A percentile compares a stretch with the other conserved stretches of the same genome.
These are phyloP conservation scores for Pampus argenteus DNA, from an alignment of 2,797 vertebrate genomes.

Conservation along the genomic window DNA sequence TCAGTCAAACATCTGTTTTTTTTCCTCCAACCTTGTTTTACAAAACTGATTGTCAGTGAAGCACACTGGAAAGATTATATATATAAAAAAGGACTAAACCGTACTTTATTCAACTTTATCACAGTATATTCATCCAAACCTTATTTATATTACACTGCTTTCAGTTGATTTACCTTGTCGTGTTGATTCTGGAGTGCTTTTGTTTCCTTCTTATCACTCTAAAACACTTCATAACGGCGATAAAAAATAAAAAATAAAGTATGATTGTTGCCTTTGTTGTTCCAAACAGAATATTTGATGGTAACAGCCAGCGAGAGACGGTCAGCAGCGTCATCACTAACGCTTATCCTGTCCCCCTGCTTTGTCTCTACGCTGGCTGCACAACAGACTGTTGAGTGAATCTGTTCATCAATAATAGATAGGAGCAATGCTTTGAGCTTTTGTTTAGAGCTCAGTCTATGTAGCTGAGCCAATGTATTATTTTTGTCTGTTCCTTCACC, in stretches of 20 bases:
- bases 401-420: slow-evolving; percentile 74
- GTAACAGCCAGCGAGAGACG: slow-evolving; percentile 24
- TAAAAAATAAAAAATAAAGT: slow-evolving; percentile 22
- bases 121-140: background rate
- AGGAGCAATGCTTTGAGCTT: slow-evolving; percentile 59
- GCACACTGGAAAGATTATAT: no score
- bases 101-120: no score
- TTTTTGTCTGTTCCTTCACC: slow-evolving; percentile 60
- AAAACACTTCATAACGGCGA: background rate
- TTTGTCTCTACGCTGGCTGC: slow-evolving; percentile 52
- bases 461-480: slow-evolving; percentile 56
- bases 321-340: slow-evolving; percentile 34
- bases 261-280: slow-evolving; percentile 16
- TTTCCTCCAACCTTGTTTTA: background rate
- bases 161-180: background rate
- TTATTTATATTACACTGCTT: background rate
- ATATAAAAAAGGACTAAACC: no score
- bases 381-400: slow-evolving; percentile 55
- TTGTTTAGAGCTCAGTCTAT: slow-evolving; percentile 63
- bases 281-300: slow-evolving; percentile 25
- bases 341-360: slow-evolving; percentile 29
- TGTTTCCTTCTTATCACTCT: background rate
- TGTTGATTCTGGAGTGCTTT: no score
- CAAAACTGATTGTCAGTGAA: slow-evolving; percentile 21
- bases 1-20: background rate